Percentiles rank a stretch among this genome's conserved stretches.
These are phyloP conservation scores for Stenodema calcarata DNA, from an alignment of 2,888 invertebrate genomes.

Conservation along the genomic window DNA sequence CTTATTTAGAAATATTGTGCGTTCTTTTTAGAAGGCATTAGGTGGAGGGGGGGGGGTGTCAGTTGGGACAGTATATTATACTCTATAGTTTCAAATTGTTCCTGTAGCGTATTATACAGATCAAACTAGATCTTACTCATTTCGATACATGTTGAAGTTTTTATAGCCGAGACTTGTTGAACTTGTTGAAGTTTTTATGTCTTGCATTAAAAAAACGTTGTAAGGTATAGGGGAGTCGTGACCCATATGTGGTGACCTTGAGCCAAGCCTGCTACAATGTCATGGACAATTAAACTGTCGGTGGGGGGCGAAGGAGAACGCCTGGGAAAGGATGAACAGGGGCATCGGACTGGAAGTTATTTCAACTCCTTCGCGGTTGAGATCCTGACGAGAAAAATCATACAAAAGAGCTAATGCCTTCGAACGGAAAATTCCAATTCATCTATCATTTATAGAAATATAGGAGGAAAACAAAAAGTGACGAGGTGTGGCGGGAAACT, in stretches of 20 bases:
- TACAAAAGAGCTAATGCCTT: not conserved
- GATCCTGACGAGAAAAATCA: not conserved
- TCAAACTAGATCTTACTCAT: too few relatives aligned
- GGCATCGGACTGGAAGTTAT: not conserved
- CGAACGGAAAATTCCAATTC: not conserved
- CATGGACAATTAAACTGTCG: not conserved
- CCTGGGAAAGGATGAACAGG: not conserved
- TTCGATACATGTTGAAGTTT: too few relatives aligned
- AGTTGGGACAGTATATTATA: too few relatives aligned
- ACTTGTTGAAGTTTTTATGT: too few relatives aligned
- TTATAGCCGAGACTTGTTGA: too few relatives aligned
- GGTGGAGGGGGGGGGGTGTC: too few relatives aligned
- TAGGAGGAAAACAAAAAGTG: not conserved
- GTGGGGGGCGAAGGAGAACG: not conserved
- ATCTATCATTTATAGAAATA: not conserved
- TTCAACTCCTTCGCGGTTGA: too few relatives aligned
- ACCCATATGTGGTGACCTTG: not conserved
- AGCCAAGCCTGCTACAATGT: not conserved
- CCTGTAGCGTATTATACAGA: too few relatives aligned
- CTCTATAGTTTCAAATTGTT: too few relatives aligned
- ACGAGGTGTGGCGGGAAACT: constrained; percentile 31
- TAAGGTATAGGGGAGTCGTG: not conserved
- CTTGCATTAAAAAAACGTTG: not conserved
- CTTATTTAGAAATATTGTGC: too few relatives aligned
- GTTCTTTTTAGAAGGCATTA: too few relatives aligned